Evolutionary conservation across 2,888 invertebrate species (phyloP).

Genomic region (Gymnoscelis rufifasciata): DNA sequence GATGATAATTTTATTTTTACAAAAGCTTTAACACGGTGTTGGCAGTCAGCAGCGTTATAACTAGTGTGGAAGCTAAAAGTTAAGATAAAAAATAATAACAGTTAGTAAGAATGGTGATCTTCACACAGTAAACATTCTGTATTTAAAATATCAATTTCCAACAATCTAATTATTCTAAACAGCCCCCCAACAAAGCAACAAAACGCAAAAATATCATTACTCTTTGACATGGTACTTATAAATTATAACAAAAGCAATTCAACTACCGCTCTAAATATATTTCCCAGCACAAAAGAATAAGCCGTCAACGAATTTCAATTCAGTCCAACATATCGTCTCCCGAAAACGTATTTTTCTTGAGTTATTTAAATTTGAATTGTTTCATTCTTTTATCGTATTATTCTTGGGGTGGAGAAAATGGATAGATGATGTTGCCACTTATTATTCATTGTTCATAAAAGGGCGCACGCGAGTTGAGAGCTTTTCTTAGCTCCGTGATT

Average conservation of each 20-base stretch:
- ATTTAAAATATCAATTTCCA: too few relatives aligned
- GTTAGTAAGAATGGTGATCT: too few relatives aligned
- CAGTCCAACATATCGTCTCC: conserved; percentile 45
- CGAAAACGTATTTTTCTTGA: conserved; percentile 52
- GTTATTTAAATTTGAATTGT: conserved; percentile 72
- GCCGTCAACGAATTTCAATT: conserved; percentile 30
- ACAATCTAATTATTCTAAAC: too few relatives aligned
- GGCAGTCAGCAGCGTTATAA: too few relatives aligned
- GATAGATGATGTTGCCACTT: conserved; percentile 70
- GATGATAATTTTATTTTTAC: too few relatives aligned
- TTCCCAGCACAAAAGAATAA: conserved; percentile 13
- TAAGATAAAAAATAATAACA: too few relatives aligned
- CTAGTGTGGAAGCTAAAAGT: too few relatives aligned
- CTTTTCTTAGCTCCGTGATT: conserved; percentile 63
- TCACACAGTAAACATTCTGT: too few relatives aligned
- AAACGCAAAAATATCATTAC: neutral
- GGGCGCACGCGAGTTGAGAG: conserved; percentile 42
- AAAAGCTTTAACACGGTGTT: too few relatives aligned
- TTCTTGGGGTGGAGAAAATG: conserved; percentile 70
- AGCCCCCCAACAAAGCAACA: neutral
- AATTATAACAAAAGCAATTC: conserved; percentile 4
- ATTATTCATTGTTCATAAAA: conserved; percentile 69
- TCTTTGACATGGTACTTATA: neutral
- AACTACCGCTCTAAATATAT: conserved; percentile 1
- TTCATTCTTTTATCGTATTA: conserved; percentile 60